A percentile compares a stretch with the other conserved stretches of the same genome.
Conservation (phyloP, 2,888 invertebrate species). For the Torymus aiolomorphi region DNA sequence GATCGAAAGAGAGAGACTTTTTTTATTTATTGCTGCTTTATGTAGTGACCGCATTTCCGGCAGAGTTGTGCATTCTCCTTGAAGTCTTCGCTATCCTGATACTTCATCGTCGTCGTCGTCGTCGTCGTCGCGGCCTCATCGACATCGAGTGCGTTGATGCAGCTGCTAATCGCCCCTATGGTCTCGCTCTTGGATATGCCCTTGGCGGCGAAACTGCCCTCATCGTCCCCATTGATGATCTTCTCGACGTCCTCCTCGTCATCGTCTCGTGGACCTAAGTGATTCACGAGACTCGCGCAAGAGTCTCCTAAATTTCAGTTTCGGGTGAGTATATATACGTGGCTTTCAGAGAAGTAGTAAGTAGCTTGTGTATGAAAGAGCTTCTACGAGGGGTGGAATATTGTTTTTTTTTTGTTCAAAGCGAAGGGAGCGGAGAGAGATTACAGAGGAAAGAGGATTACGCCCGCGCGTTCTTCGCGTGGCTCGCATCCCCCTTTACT, state of each 20-base stretch:
- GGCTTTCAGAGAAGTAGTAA: no score
- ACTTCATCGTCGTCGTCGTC: no score
- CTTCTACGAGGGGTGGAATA: constrained; percentile 19
- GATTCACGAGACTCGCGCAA: constrained; percentile 58
- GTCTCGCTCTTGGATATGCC: constrained; percentile 70
- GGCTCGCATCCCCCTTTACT: neutral
- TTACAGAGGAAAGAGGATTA: no score
- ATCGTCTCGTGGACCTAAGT: constrained; percentile 54
- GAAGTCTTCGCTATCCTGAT: constrained; percentile 53
- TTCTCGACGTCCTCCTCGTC: constrained; percentile 16
- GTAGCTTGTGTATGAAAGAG: neutral
- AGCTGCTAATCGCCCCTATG: constrained; percentile 69
- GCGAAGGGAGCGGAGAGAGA: neutral
- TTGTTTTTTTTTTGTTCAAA: neutral
- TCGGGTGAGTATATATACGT: constrained; percentile 4
- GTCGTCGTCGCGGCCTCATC: neutral
- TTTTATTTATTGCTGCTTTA: constrained; percentile 60
- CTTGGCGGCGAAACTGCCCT: constrained; percentile 58
- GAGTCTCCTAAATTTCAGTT: constrained; percentile 55
- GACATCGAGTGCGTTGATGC: constrained; percentile 55
- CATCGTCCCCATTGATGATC: constrained; percentile 56
- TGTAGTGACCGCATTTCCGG: constrained; percentile 68
- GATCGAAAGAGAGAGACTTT: no score
- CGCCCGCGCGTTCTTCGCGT: no score
- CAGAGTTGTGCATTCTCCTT: constrained; percentile 61